Percentiles rank a stretch among this genome's conserved stretches.
Evolutionary conservation across 2,888 invertebrate genomes (phyloP).

Genomic region (Abscondita cerata): DNA sequence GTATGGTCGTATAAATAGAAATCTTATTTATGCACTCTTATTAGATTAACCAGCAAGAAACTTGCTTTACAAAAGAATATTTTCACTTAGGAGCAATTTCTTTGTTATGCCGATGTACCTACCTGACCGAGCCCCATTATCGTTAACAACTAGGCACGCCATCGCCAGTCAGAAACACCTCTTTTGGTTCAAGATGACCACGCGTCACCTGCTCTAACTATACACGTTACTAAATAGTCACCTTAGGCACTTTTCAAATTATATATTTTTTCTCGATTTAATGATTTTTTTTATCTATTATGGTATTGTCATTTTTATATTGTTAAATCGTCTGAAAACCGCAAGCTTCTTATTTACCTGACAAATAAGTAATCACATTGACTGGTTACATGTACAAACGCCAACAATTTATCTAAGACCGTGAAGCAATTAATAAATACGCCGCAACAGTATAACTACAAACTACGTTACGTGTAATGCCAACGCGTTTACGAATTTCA

Average conservation of each 20-base stretch:
- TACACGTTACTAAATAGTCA: constrained; percentile 23
- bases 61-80: constrained; percentile 19
- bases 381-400: too few relatives aligned
- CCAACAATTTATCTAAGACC: too few relatives aligned
- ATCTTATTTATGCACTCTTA: constrained; percentile 17
- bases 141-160: constrained; percentile 33
- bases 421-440: too few relatives aligned
- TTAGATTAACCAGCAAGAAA: constrained; percentile 29
- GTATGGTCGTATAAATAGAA: constrained; percentile 2
- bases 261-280: not conserved
- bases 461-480: too few relatives aligned
- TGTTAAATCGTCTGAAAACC: too few relatives aligned
- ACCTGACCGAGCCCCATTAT: constrained; percentile 35
- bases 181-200: constrained; percentile 30
- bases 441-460: too few relatives aligned
- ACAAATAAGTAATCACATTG: too few relatives aligned
- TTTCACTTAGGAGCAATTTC: constrained; percentile 34
- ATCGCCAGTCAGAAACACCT: constrained; percentile 32
- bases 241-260: constrained; percentile 13
- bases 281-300: constrained; percentile 1
- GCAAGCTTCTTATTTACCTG: too few relatives aligned
- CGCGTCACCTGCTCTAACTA: constrained; percentile 31
- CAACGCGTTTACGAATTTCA: too few relatives aligned
- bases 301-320: too few relatives aligned
- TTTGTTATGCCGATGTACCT: constrained; percentile 31